phyloP scores from a whole-genome alignment of 2,888 invertebrate species.

The Dicycla oo region DNA sequence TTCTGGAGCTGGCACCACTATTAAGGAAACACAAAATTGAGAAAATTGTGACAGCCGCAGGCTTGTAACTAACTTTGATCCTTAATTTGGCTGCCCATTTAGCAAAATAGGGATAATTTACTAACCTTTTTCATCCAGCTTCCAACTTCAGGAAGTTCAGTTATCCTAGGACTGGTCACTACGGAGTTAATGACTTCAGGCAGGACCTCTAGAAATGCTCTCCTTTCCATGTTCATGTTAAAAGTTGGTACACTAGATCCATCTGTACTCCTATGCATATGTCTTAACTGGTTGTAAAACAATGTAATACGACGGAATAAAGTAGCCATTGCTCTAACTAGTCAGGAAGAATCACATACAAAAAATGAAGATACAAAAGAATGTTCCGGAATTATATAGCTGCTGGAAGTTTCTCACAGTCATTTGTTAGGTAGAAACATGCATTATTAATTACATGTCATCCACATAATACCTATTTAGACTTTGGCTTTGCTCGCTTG shows the following conservation, averaged over 20 bases:
- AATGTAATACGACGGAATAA: conserved; percentile 2
- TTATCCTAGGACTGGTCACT: conserved; percentile 24
- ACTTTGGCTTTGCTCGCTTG: neutral
- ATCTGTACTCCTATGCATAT: conserved; percentile 3
- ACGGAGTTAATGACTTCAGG: conserved; percentile 45
- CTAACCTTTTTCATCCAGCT: conserved; percentile 49
- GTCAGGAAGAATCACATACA: neutral
- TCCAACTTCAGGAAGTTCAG: conserved; percentile 37
- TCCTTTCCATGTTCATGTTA: conserved; percentile 29
- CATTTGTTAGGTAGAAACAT: too few species aligned
- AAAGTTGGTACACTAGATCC: neutral
- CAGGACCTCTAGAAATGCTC: conserved; percentile 27
- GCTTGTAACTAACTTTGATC: neutral
- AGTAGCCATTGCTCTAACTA: conserved; percentile 5
- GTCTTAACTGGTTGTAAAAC: conserved; percentile 27
- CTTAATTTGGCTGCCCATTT: neutral
- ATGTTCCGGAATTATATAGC: neutral
- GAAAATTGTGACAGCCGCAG: neutral
- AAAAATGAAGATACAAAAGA: neutral
- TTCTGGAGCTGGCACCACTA: neutral
- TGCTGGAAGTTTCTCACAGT: neutral
- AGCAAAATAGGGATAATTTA: neutral
- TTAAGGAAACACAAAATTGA: neutral
- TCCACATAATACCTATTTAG: neutral
- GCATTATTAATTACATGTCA: too few species aligned